Base-by-base conservation (phyloP, 2,113 vertebrate genomes). In the Limanda limanda region DNA sequence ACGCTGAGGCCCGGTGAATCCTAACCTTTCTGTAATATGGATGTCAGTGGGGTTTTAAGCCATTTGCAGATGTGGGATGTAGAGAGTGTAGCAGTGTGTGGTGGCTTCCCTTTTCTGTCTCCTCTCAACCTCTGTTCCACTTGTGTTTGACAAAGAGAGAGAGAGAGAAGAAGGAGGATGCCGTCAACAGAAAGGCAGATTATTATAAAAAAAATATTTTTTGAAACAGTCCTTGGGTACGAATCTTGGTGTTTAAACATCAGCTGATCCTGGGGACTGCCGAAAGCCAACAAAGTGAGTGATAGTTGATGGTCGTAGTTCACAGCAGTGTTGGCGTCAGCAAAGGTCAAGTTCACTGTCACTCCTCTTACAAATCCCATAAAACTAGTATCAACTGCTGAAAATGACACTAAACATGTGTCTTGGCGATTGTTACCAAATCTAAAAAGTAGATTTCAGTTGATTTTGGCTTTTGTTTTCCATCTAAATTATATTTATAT, bases 1-100 rank as follows among this genome's bases (percentile, higher is more conserved):
- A 18, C 97, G 97, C 90, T 99, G 95, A 99, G 62, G 5, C 18
- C 7, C 1, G 51, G 37, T 12, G 13, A 60, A 47, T 18, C 35
- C 35, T 54, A 3, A 21, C 11, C 63, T 37, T 24, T 0, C 75
- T 68, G 69, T 69, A 52, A 66, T 56, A 75, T 66, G 61, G 66
- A 58, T 68, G 76, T 70, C 45, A 27, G 75, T 21, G 55, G n/a
- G 82, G 68, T 17, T 67, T 59, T 40, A 61, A 42, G 74, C 60
- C 77, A 70, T 23, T n/a, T 24, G 56, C 58, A 55, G 58, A 56
- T 79, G 20, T 40, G 23, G 65, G 71, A 73, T 37, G 37, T 68
- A 48, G 55, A 64, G 25, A 67, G 61, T 37, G 59, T 56, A 60
- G 45, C 31, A 76, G 71, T 73, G 72, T 59, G 35, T 56, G 75